Conservation (phyloP, 2,113 vertebrate genomes). For the Microcebus lehilahytsara region DNA sequence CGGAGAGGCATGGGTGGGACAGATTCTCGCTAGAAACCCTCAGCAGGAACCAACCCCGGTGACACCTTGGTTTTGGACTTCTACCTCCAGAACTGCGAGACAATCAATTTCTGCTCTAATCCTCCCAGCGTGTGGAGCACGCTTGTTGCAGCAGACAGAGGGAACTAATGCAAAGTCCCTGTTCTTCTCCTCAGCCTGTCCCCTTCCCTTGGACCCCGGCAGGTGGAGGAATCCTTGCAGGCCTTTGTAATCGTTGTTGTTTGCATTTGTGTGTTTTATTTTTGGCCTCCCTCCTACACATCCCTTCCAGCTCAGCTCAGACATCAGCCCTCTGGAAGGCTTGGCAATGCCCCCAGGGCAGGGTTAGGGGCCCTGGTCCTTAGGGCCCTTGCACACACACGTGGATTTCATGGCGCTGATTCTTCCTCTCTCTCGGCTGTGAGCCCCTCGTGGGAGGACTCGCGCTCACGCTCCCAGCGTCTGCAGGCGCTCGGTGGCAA, state of each 20-base stretch:
- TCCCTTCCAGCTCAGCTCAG: not conserved
- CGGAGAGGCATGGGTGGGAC: fast-evolving
- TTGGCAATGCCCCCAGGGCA: not conserved
- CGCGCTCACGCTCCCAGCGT: fast-evolving
- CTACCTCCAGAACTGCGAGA: not conserved
- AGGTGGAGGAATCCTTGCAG: not conserved
- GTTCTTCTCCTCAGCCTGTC: not conserved
- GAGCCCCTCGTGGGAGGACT: not conserved
- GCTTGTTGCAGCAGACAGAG: not conserved
- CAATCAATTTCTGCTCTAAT: not conserved
- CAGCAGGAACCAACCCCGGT: not conserved
- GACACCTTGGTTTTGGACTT: not conserved
- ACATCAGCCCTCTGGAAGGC: not conserved
- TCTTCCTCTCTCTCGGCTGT: not conserved
- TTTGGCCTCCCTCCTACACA: not conserved
- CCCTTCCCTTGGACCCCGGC: not conserved
- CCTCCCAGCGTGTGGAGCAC: not conserved
- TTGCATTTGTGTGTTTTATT: not conserved
- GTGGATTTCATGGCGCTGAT: fast-evolving
- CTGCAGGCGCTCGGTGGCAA: too few species aligned
- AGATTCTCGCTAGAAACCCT: not conserved
- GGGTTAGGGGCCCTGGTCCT: not conserved
- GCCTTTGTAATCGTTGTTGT: not conserved
- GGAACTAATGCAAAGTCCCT: not conserved
- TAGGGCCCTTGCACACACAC: fast-evolving